Base-by-base conservation (phyloP, 2,888 invertebrate species). In the Helleia helle region DNA sequence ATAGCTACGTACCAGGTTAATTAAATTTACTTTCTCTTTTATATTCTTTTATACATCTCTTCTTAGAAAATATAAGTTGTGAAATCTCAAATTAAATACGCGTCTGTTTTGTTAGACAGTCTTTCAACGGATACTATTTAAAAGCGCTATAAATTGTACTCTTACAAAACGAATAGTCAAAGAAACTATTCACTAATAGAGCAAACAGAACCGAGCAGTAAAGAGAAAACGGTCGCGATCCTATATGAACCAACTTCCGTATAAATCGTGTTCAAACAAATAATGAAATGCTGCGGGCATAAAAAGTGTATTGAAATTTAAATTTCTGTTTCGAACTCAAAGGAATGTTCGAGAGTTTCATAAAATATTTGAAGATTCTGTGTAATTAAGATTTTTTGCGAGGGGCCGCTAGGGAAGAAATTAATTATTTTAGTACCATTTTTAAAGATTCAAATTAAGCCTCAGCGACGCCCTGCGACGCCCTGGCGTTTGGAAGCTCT, bases 361-460 rank as follows among this genome's bases (percentile, higher is more conserved):
- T 34, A 12, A 18, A 40, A 37, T 42, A 29, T 42, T 42, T 27
- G 36, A 36, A 36, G 42, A 9, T 11, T 26, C 39, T 42, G 44
- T 44, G 44, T 38, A 40, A 40, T 40, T 15, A 44, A 27, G 42
- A 25, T 34, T 40, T 27, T n/a, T 25, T 12, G 36, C 40, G 43
- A 40, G 44, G 41, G 29, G 17, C 17, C 5, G 40, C 34, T 34
- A 17, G 34, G 44, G 41, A 27, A 41, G 40, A 41, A 41, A 47
- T 43, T 46, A 46, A 46, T 48, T 46, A 40, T 46, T 44, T 40
- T 40, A 42, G 44, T 47, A 39, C 28, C 40, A 42, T 47, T 48
- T 46, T 48, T 42, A 46, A 42, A 42, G 36, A 43, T 38, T 43
- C 30, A 42, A 43, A 40, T 42, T 44, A 40, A 47, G 42, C 22